Base-by-base conservation (phyloP, 1,140 invertebrate genomes). In the Pygmarrhopalites habei region DNA sequence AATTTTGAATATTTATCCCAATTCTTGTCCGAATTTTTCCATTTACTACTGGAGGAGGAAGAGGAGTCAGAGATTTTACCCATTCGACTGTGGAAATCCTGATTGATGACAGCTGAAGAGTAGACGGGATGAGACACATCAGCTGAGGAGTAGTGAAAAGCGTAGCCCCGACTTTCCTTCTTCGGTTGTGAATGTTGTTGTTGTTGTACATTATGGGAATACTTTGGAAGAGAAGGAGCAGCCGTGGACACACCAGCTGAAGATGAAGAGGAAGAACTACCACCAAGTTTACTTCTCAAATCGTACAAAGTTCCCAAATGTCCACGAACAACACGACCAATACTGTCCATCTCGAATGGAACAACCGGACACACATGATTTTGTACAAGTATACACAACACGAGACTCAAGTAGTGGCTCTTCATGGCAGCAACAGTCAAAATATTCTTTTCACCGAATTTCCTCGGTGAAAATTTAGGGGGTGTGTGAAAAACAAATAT, bases 111-210 rank as follows among this genome's bases (percentile, higher is more conserved):
- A 21, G 51, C 43, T 19, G 56, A 53, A 10, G 56, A 17, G 17
- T 62, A 65, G 4, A 47, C 17, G 12, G 65, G 64, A 55, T 65
- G 35, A 12, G 57, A 15, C 14, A 68, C 43, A 12, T 67, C 69
- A 14, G 65, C 43, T 1, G 65, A 55, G 12, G 63, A 56, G 41
- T 67, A 67, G 26, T 70, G 65, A 52, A 67, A 70, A n/a, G 65
- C 55, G 35, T 68, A 68, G 32, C 58, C 69, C 1, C 69, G 66
- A 29, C 64, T 66, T 47, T 71, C 66, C 29, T 68, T 67, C 21
- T 39, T 44, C 1, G 21, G 2, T 28, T 10, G 3, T n/a, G 28
- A 19, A 15, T 2, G 3, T 10, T 30, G 2, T 10, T 4, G 19
- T 19, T 30, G 29, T 4, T 3, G 3, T 32, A 3, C 17, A 26